These are phyloP conservation scores for Morpho achilles DNA, from an alignment of 2,888 invertebrate species.

Conservation along the genomic window DNA sequence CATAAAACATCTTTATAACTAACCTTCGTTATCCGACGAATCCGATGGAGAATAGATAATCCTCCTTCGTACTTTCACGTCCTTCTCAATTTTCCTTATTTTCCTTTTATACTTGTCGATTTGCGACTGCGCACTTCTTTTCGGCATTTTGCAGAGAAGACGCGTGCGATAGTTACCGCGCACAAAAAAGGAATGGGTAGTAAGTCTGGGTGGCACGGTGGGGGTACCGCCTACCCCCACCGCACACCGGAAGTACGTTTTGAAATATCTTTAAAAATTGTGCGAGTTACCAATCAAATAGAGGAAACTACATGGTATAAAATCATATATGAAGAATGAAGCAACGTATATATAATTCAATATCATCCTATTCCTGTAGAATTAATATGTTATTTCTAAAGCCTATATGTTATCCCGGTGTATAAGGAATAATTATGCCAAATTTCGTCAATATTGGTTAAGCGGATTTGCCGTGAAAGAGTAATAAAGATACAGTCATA, in stretches of 20 bases:
- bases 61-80: background rate
- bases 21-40: background rate
- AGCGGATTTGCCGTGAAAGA: too few species aligned
- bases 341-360: background rate
- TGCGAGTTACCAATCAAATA: slow-evolving; percentile 9
- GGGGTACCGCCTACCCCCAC: background rate
- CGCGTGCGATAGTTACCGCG: slow-evolving; percentile 1
- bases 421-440: too few species aligned
- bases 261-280: background rate
- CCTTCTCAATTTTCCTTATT: background rate
- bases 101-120: background rate
- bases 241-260: slow-evolving; percentile 1
- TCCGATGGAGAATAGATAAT: too few species aligned
- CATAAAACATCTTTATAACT: background rate
- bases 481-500: too few species aligned
- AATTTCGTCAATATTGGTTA: too few species aligned
- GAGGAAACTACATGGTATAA: background rate
- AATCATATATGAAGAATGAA: background rate
- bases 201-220: background rate
- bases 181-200: background rate
- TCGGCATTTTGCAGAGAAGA: background rate
- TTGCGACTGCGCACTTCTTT: background rate
- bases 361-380: too few species aligned
- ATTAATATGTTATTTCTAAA: too few species aligned
- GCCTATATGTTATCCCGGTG: too few species aligned